Conservation (phyloP, 2,113 vertebrate genomes). For the Melanostigma gelatinosum region DNA sequence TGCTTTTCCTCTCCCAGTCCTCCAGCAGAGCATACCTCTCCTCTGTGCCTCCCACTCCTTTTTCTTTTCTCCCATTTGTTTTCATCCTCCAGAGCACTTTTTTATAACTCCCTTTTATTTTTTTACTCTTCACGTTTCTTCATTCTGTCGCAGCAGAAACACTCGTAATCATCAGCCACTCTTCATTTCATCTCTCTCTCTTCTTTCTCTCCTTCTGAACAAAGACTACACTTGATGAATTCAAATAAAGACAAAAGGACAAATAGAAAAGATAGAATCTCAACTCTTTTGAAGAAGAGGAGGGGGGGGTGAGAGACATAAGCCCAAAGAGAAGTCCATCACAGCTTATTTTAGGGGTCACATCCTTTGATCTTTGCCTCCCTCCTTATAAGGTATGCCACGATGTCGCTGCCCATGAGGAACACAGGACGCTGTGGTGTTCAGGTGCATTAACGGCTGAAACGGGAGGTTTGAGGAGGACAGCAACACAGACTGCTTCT, state of each 20-base stretch:
- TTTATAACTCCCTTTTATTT: constrained; percentile 37
- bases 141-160: no score
- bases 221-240: not conserved
- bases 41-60: constrained; percentile 47
- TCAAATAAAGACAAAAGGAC: not conserved
- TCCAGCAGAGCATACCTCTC: constrained; percentile 76
- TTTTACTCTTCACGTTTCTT: not conserved
- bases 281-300: not conserved
- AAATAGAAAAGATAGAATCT: not conserved
- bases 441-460: no score
- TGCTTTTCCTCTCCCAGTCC: constrained; percentile 73
- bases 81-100: constrained; percentile 36
- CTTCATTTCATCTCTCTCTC: not conserved
- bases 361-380: constrained; percentile 45
- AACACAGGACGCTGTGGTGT: no score
- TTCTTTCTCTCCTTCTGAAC: not conserved
- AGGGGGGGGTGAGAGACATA: not conserved
- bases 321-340: not conserved
- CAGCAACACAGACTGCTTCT: no score
- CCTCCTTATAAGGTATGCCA: no score
- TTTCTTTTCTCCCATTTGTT: constrained; percentile 52
- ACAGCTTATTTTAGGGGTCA: constrained; percentile 26
- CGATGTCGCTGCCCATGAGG: no score
- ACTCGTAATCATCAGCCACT: no score
- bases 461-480: no score